Conservation (phyloP, 1,140 invertebrate species). For the Leptinotarsa defecta region DNA sequence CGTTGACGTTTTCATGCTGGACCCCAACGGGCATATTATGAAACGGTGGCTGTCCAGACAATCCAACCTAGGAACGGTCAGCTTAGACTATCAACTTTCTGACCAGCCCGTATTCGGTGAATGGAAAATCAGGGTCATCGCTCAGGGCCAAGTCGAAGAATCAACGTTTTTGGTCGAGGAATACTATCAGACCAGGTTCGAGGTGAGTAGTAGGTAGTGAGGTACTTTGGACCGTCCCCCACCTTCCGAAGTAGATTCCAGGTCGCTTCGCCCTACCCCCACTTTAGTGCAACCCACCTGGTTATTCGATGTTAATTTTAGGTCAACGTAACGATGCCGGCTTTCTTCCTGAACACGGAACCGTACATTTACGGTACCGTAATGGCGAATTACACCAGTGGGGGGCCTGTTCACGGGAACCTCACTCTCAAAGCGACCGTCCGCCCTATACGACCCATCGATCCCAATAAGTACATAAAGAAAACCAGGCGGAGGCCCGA, state of each 20-base stretch:
- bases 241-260: no score
- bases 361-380: slow-evolving; percentile 80
- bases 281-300: neutral
- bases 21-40: slow-evolving; percentile 84
- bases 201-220: slow-evolving; percentile 59
- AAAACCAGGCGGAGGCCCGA: slow-evolving; percentile 34
- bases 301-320: slow-evolving; percentile 46
- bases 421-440: slow-evolving; percentile 81
- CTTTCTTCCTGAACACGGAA: slow-evolving; percentile 88
- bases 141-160: slow-evolving; percentile 85
- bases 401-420: slow-evolving; percentile 82
- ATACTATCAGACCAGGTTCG: slow-evolving; percentile 90
- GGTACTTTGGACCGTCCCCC: no score
- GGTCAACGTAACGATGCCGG: slow-evolving; percentile 94
- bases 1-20: slow-evolving; percentile 87
- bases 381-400: slow-evolving; percentile 92
- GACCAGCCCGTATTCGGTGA: slow-evolving; percentile 91
- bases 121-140: slow-evolving; percentile 88
- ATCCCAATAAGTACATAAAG: slow-evolving; percentile 47
- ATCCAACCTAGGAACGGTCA: slow-evolving; percentile 89
- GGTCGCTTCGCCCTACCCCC: no score
- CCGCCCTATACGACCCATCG: slow-evolving; percentile 65
- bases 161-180: slow-evolving; percentile 88
- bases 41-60: slow-evolving; percentile 84
- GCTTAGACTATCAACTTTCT: slow-evolving; percentile 85